A percentile compares a stretch with the other conserved stretches of the same genome.
phyloP scores from a whole-genome alignment of 2,888 invertebrate genomes.

The Agriotes lineatus region DNA sequence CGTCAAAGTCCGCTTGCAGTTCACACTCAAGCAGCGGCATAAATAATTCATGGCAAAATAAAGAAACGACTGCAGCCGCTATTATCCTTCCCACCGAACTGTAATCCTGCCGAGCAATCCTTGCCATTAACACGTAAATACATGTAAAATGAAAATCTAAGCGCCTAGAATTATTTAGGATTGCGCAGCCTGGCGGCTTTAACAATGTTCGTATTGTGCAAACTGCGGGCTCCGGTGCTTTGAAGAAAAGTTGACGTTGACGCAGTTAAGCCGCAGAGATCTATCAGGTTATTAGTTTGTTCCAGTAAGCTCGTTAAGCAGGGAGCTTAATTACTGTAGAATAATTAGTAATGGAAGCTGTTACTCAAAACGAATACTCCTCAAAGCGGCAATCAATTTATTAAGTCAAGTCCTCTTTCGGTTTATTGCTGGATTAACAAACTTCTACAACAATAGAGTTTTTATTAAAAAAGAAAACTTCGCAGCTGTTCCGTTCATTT shows the following conservation, averaged over 20 bases:
- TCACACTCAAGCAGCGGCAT: neutral
- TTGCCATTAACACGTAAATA: conserved; percentile 15
- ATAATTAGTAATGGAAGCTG: conserved; percentile 23
- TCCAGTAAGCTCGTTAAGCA: conserved; percentile 21
- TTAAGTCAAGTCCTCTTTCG: neutral
- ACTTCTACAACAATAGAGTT: too few relatives aligned
- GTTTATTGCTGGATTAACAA: too few relatives aligned
- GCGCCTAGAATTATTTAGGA: neutral
- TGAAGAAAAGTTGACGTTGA: conserved; percentile 10
- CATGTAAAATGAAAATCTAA: conserved; percentile 10
- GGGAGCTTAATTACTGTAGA: conserved; percentile 19
- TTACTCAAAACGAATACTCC: neutral
- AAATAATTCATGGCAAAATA: conserved; percentile 20
- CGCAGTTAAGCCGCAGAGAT: conserved; percentile 8
- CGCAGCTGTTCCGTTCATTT: too few relatives aligned
- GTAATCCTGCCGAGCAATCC: conserved; percentile 8
- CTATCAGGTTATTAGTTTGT: conserved; percentile 21
- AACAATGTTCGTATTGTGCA: conserved; percentile 7
- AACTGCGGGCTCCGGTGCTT: neutral
- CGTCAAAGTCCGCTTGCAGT: neutral
- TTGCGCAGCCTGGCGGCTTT: neutral
- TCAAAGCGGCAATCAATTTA: neutral
- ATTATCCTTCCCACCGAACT: conserved; percentile 3
- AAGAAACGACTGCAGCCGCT: conserved; percentile 9
- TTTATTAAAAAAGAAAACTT: too few relatives aligned